Conservation (phyloP, 2,113 vertebrate species). For the Oryzias celebensis region DNA sequence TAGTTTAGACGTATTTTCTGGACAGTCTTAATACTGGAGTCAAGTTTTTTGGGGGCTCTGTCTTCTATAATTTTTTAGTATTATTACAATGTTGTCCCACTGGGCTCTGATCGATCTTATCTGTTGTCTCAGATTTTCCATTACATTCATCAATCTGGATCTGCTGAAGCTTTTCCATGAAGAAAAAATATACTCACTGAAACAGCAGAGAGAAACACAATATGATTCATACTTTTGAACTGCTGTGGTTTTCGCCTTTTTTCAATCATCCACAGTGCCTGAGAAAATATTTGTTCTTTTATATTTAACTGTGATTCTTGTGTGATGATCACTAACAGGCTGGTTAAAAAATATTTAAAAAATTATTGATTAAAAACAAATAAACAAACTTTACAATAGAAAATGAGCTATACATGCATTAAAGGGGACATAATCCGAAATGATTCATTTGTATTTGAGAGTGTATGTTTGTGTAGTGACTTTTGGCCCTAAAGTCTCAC, state of each 20-base stretch:
- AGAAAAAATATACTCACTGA: conserved; percentile 38
- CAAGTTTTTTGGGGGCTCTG: not conserved
- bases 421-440: not conserved
- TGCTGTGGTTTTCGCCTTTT: conserved; percentile 61
- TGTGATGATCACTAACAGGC: conserved; percentile 47
- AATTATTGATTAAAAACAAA: conserved; percentile 35
- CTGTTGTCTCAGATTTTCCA: conserved; percentile 28
- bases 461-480: not conserved
- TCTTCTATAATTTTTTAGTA: conserved; percentile 2
- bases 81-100: conserved; percentile 19
- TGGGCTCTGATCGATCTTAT: conserved; percentile 9
- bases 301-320: conserved; percentile 59
- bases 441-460: not conserved
- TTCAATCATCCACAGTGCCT: conserved; percentile 66
- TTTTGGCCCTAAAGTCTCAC: not conserved
- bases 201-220: conserved; percentile 17
- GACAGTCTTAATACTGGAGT: not conserved
- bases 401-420: conserved; percentile 47
- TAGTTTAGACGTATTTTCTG: not conserved
- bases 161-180: conserved; percentile 21
- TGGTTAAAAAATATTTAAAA: conserved; percentile 8
- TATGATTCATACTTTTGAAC: conserved; percentile 52
- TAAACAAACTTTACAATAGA: conserved; percentile 30
- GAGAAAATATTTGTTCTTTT: conserved; percentile 68
- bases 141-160: conserved; percentile 36